Conservation (phyloP, 2,113 vertebrate genomes). For the Sceloporus tristichus region DNA sequence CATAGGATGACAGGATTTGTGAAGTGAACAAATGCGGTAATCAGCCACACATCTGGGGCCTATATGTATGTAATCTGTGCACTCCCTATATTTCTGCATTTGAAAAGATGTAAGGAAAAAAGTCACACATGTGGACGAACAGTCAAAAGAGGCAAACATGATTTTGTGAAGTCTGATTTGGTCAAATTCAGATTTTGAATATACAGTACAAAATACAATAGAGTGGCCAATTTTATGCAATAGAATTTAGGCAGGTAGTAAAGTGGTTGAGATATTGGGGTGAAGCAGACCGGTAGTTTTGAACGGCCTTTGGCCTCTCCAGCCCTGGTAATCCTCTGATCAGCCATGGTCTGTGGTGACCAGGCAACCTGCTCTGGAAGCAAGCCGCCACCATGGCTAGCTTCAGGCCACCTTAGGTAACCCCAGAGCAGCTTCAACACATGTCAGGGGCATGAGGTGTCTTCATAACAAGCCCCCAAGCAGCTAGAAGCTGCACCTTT, state of each 20-base stretch:
- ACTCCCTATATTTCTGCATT: not conserved
- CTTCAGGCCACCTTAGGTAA: no score
- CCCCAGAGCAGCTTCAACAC: no score
- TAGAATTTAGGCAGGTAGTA: not conserved
- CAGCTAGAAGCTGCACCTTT: no score
- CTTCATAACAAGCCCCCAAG: no score
- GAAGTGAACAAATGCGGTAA: not conserved
- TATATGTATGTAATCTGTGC: not conserved
- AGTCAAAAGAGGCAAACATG: not conserved
- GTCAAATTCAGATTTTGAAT: not conserved
- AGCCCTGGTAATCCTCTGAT: no score
- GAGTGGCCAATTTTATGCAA: not conserved
- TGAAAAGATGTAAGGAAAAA: not conserved
- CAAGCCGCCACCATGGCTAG: no score
- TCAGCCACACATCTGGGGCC: not conserved
- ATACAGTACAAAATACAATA: no score
- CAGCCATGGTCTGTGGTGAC: no score
- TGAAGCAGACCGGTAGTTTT: no score
- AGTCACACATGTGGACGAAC: not conserved
- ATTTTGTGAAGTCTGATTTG: not conserved
- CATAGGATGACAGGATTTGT: not conserved
- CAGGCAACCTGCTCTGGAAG: no score
- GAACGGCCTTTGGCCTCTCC: no score
- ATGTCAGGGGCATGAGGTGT: no score
- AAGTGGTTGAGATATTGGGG: not conserved